phyloP scores from a whole-genome alignment of 53 echinoderm and acorn worm species.

The Crossaster papposus region DNA sequence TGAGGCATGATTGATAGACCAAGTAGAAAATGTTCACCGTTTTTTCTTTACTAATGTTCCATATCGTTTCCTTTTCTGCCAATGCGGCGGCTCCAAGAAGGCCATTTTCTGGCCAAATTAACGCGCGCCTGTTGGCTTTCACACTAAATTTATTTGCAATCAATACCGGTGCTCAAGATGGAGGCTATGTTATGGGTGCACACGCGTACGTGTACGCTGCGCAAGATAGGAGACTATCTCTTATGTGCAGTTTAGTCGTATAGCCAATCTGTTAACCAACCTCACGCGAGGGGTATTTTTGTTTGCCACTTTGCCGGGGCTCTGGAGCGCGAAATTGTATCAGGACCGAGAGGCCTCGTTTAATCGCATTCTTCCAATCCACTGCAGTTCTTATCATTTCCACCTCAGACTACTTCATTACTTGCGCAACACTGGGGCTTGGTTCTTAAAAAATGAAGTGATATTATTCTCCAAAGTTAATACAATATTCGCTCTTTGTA shows the following conservation, averaged over 20 bases:
- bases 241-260: not conserved
- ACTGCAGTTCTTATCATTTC: slow-evolving; percentile 8
- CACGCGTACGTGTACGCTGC: not conserved
- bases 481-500: not conserved
- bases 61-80: not conserved
- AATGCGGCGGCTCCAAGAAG: not conserved
- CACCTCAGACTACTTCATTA: slow-evolving; percentile 25
- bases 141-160: slow-evolving; percentile 56
- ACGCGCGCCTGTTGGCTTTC: slow-evolving; percentile 43
- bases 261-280: not conserved
- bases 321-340: slow-evolving; percentile 43
- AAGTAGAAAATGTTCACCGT: not conserved
- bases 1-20: slow-evolving; percentile 1
- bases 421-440: not conserved
- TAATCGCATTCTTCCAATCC: slow-evolving; percentile 37
- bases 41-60: not conserved
- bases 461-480: not conserved
- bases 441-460: not conserved
- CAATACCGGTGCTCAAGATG: slow-evolving; percentile 11
- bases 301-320: slow-evolving; percentile 1
- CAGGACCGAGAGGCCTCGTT: not conserved
- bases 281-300: slow-evolving; percentile 3
- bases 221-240: not conserved
- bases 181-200: not conserved
- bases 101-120: slow-evolving; percentile 49